These are phyloP conservation scores for Siniperca undulata DNA, from an alignment of 2,797 vertebrate species.

Conservation along the genomic window DNA sequence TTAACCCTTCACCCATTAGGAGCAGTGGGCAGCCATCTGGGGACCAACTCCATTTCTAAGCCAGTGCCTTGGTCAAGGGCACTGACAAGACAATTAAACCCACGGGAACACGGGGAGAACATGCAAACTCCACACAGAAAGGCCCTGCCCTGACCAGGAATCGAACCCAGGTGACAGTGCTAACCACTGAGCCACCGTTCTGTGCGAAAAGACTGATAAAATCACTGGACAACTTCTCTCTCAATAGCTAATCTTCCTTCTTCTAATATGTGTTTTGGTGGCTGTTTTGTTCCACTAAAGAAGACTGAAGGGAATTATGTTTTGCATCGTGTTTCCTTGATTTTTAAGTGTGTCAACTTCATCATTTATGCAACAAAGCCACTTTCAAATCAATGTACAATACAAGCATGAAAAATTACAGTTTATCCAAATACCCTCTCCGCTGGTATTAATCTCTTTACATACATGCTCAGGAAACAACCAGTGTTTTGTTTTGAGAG, in stretches of 20 bases:
- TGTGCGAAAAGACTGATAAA: neutral
- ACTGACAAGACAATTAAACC: too few species aligned
- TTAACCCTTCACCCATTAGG: too few species aligned
- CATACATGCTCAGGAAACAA: conserved; percentile 1
- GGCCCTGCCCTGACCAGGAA: too few species aligned
- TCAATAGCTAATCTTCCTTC: neutral
- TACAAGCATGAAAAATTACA: neutral
- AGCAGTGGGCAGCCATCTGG: too few species aligned
- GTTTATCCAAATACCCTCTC: neutral
- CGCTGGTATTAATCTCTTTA: neutral
- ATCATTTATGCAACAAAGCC: neutral
- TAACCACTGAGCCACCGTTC: too few species aligned
- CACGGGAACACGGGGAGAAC: too few species aligned
- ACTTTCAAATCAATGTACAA: neutral
- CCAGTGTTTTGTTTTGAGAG: neutral
- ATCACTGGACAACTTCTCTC: neutral
- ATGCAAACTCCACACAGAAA: too few species aligned
- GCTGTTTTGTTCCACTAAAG: neutral
- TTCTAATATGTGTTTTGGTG: conserved; percentile 14
- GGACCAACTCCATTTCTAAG: too few species aligned
- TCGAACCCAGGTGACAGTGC: too few species aligned
- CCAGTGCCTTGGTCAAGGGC: too few species aligned
- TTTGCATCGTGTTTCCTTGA: neutral
- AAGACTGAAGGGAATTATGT: neutral
- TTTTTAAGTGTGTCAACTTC: neutral